Percentiles rank a stretch among this genome's conserved stretches.
These are phyloP conservation scores for Entelurus aequoreus DNA, from an alignment of 2,113 vertebrate species.

Conservation along the genomic window DNA sequence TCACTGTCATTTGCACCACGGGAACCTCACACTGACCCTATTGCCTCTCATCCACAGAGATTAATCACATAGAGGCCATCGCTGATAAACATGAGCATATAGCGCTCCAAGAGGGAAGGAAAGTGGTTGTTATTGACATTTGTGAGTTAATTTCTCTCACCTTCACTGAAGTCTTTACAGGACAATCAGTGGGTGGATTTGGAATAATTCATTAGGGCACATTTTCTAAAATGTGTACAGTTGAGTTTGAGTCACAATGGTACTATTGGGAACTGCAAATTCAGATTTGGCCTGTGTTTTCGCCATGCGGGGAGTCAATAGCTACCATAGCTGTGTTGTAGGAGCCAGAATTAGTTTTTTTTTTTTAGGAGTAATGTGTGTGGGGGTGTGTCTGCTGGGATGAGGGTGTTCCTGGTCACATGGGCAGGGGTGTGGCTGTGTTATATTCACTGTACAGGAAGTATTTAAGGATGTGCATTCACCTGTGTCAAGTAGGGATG, in stretches of 20 bases:
- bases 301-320: too few species aligned
- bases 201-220: not conserved
- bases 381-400: too few species aligned
- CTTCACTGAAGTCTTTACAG: not conserved
- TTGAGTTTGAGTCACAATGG: not conserved
- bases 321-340: too few species aligned
- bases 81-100: not conserved
- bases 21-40: slow-evolving; percentile 37
- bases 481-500: too few species aligned
- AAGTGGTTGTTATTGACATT: not conserved
- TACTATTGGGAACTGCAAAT: too few species aligned
- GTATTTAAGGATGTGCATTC: too few species aligned
- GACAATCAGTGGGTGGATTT: not conserved
- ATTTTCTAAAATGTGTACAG: not conserved
- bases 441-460: too few species aligned
- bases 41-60: slow-evolving; percentile 41
- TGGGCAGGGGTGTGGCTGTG: too few species aligned
- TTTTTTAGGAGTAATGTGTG: too few species aligned
- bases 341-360: too few species aligned
- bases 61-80: slow-evolving; percentile 33
- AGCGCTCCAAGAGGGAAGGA: not conserved
- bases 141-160: not conserved
- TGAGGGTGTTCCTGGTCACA: too few species aligned
- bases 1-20: slow-evolving; percentile 49
- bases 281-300: too few species aligned